Base-by-base conservation (phyloP, 2,888 invertebrate species). In the Pinctada fucata region DNA sequence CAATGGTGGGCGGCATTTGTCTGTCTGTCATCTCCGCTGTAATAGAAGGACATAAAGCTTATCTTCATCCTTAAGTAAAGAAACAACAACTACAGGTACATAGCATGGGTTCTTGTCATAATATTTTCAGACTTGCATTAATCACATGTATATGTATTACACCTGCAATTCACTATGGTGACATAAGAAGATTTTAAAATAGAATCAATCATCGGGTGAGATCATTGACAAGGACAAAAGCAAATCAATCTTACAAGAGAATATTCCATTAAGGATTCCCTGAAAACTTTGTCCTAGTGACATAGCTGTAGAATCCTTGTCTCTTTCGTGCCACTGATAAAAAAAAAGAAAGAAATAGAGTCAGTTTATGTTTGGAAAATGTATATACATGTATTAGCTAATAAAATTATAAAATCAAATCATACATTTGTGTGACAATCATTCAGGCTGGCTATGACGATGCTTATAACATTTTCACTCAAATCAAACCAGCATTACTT, bases 1-100 rank as follows among this genome's bases (percentile, higher is more conserved):
- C 88, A 5, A 97, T 93, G 48, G 95, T 95, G 0, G 97, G 97
- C 5, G 96, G 97, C 81, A 95, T 92, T 88, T 95, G 95, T 16
- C 94, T 91, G 3, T 92, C 86, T 31, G 86, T 82, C 66, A 79
- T 83, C 63, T 82, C 87, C 75, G 85, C 90, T 87, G 78, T 58
- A 58, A 58, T 13, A 58, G 58, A 13, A 58, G 31, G 31, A 31
- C 31, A 31, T 31, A 1, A 31, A 31, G 31, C 31, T 31, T 31
- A 31, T 31, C 31, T 31, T 31, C 1, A 31, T 31, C 31, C 31
- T 31, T 31, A 31, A 31, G 31, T 31, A 31, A 31, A 31, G 31
- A 31, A 31, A 31, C 31, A 31, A 31, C 31, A 31, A 31, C 31
- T 31, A 31, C 31, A 31, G 31, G 31, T 31, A 31, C 31, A 31